These are phyloP conservation scores for Tachysurus vachellii DNA, from an alignment of 2,113 vertebrate genomes.

Conservation along the genomic window DNA sequence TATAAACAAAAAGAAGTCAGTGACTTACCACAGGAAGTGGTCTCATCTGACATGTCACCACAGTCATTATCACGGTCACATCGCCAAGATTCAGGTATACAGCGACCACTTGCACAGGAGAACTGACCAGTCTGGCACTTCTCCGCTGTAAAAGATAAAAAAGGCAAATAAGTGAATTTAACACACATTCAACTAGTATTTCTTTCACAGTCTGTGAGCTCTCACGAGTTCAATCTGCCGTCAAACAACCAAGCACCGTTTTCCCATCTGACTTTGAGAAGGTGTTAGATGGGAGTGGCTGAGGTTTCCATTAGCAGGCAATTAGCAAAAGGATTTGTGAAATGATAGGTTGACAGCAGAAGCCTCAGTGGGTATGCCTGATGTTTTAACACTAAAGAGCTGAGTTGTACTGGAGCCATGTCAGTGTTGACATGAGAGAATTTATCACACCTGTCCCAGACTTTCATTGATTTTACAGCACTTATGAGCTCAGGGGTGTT, in stretches of 20 bases:
- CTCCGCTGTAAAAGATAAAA: slow-evolving; percentile 72
- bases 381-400: slow-evolving; percentile 26
- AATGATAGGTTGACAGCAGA: slow-evolving; percentile 1
- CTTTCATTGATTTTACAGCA: slow-evolving; percentile 63
- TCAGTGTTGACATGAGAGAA: slow-evolving; percentile 58
- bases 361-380: background rate
- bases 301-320: slow-evolving; percentile 29
- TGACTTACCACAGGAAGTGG: slow-evolving; percentile 86
- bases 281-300: slow-evolving; percentile 10
- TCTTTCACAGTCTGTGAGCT: background rate
- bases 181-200: background rate
- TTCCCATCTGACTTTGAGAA: background rate
- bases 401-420: slow-evolving; percentile 50
- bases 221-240: background rate
- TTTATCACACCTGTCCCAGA: slow-evolving; percentile 61
- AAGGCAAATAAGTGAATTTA: background rate
- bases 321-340: slow-evolving; percentile 35
- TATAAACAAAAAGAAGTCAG: background rate
- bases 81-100: slow-evolving; percentile 85
- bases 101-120: slow-evolving; percentile 90
- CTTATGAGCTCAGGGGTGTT: slow-evolving; percentile 55
- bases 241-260: background rate
- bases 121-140: slow-evolving; percentile 88
- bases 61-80: slow-evolving; percentile 96
- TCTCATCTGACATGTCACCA: slow-evolving; percentile 89